A percentile compares a stretch with the other conserved stretches of the same genome.
These are phyloP conservation scores for Tetramorium parvispinum DNA, from an alignment of 1,140 invertebrate genomes.

Conservation along the genomic window DNA sequence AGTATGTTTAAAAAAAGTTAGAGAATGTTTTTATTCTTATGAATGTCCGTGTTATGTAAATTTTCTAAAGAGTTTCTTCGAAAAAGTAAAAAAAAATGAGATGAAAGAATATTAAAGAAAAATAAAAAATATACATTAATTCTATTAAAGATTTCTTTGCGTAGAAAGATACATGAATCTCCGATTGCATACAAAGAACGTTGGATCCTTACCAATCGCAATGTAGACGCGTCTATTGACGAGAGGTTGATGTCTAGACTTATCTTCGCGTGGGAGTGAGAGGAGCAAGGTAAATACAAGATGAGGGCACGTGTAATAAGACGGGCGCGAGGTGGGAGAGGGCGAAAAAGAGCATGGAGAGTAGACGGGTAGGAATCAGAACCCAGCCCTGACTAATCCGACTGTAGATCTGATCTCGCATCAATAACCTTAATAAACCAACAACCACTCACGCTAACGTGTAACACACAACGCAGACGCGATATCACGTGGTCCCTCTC, in stretches of 20 bases:
- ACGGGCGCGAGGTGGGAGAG: conserved; percentile 22
- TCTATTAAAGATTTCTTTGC: background rate
- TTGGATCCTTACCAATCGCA: conserved; percentile 5
- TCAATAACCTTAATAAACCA: conserved; percentile 84
- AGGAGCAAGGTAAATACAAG: conserved; percentile 57
- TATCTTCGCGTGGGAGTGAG: conserved; percentile 51
- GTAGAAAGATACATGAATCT: background rate
- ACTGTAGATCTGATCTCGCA: conserved; percentile 81
- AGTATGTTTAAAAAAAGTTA: background rate
- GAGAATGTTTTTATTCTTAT: background rate
- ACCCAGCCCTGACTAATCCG: conserved; percentile 79
- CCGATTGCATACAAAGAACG: background rate
- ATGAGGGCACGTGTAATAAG: conserved; percentile 60
- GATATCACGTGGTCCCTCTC: conserved; percentile 65
- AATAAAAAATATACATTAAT: background rate
- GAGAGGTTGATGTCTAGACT: conserved; percentile 45
- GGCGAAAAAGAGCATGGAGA: conserved; percentile 33
- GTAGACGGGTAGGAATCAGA: conserved; percentile 75
- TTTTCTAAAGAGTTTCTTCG: background rate
- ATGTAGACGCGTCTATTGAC: conserved; percentile 41
- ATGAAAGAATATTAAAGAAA: background rate
- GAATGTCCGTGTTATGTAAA: background rate
- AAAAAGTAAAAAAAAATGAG: background rate
- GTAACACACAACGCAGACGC: conserved; percentile 73
- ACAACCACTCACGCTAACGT: conserved; percentile 78